A percentile compares a stretch with the other conserved stretches of the same genome.
Evolutionary conservation across 2,113 vertebrate species (phyloP).

Genomic region (Corythaeola cristata): DNA sequence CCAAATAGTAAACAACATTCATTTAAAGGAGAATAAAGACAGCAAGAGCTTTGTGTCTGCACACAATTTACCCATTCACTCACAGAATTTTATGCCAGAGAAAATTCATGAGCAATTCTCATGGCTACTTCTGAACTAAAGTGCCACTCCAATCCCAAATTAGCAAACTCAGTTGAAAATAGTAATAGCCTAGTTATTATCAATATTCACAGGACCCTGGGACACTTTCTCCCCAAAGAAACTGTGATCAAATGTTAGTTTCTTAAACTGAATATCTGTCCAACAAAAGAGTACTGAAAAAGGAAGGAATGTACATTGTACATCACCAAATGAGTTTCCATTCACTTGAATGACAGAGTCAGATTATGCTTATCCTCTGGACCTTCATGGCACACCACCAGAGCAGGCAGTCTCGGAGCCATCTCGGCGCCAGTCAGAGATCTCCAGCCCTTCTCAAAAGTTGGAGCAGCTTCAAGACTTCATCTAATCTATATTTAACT

Average conservation of each 20-base stretch:
- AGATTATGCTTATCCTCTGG: background rate
- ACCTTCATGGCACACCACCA: background rate
- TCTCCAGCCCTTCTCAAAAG: background rate
- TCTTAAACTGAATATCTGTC: background rate
- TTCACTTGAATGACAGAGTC: background rate
- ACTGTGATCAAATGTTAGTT: background rate
- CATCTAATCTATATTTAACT: background rate
- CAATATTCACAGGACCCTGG: background rate
- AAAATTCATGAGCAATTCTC: background rate
- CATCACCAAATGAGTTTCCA: background rate
- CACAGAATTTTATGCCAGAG: background rate
- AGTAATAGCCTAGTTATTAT: background rate
- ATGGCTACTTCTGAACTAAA: background rate
- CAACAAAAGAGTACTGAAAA: background rate
- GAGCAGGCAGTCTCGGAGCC: background rate
- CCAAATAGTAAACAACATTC: background rate
- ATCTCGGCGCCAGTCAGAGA: fast-evolving
- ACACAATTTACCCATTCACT: background rate
- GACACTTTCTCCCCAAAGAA: background rate
- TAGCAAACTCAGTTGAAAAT: background rate
- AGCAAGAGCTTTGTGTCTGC: background rate
- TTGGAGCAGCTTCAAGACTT: background rate
- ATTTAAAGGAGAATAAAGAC: background rate
- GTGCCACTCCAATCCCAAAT: background rate
- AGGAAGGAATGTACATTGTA: background rate